Base-by-base conservation (phyloP, 1,140 invertebrate species). In the Chrysoperla carnea region DNA sequence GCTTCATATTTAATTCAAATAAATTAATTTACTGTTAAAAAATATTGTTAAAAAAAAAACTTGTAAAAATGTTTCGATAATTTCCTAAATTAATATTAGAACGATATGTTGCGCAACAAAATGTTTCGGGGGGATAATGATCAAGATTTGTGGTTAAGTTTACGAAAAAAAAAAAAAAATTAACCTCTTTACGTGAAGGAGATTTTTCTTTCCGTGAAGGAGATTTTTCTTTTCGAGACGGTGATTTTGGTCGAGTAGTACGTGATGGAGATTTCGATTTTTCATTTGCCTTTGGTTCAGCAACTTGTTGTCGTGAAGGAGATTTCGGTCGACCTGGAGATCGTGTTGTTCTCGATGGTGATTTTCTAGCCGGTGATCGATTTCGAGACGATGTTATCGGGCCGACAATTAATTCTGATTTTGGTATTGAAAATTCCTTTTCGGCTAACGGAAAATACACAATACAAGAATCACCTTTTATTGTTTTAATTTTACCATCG, bases 211-310 rank as follows among this genome's bases (percentile, higher is more conserved):
- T n/a, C 7, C 45, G 14, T 17, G 41, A 5, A 13, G 45, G 45
- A 12, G 39, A 43, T 40, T 39, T 49, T 7, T 14, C 13, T 37
- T 44, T 29, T 33, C 31, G 8, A 8, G 40, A 15, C 40, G 52
- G 50, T 43, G 49, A 51, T 43, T 49, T 53, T 1, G 48, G 36
- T 44, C 49, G 50, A 28, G 36, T 48, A 9, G 49, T 43, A 39
- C 48, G 46, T 5, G 33, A 33, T 29, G 48, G 46, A 36, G 35
- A 46, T 38, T 40, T 46, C 5, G 17, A 23, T 23, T 23, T 23
- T 23, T 23, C 17, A 23, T 23, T 23, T 23, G 17, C 17, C 17
- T 23, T 23, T 23, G 17, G 2, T 23, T 23, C 17, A 23, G 17
- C 5, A 23, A 23, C 17, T 5, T 23, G 2, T 4, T 37, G 39